Base-by-base conservation (phyloP, 2,797 vertebrate genomes). In the Sebastes hubbsi region DNA sequence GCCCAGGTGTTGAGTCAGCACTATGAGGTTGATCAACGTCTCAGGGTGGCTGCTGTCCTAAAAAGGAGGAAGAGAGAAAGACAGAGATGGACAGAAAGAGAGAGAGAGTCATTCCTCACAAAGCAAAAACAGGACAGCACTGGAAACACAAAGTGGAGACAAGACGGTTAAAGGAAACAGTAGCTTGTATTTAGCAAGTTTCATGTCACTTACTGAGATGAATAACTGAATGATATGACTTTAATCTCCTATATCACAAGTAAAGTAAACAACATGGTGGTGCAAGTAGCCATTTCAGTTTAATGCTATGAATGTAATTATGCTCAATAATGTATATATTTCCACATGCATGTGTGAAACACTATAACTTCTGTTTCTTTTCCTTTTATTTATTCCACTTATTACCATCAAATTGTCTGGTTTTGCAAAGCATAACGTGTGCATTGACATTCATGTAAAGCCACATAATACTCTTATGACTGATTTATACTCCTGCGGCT, bases 21-120 rank as follows among this genome's bases (percentile, higher is more conserved):
- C 97, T 1, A 98, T 95, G 1, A 99, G 95, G 92, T 99, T 99
- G 93, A 99, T 95, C 76, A 99, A 94, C 0, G 97, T 99, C 95
- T 99, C 98, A 1, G 98, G 97, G 64, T 99, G 97, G 88, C 97
- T 92, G 64, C 97, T 99, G 91, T 99, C 98, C 98, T 99, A 89
- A 1, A 1, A 77, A 30, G 12, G 29, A 65, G 65, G 52, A 30
- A 38, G 27, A 72, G 27, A 77, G 29, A 77, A 36, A 72, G 24
- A 42, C 38, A 78, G 2, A 75, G 34, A 70, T 10, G 4, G 52
- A 63, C 5, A 70, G 7, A 82, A 5, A 69, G 14, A 49, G 2
- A 80, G 2, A 80, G 25, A 75, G 0, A 20, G 10, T 66, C 27
- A 54, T 20, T 81, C 11, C 13, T 62, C 24, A 52, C 13, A 49